Base-by-base conservation (phyloP, 2,113 vertebrate genomes). In the Talpa occidentalis region DNA sequence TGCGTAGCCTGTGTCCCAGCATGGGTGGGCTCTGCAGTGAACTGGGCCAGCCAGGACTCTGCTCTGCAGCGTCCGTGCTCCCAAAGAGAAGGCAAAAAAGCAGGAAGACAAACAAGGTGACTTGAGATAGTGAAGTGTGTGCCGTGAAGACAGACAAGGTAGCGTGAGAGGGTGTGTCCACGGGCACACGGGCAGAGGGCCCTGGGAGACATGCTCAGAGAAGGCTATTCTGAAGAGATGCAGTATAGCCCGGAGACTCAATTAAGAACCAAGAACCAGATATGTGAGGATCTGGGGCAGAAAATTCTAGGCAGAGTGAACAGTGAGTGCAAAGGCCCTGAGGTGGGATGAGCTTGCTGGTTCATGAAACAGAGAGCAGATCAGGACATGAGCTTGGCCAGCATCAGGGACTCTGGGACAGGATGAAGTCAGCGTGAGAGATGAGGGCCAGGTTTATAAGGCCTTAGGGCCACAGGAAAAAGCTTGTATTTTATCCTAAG, bases 161-260 rank as follows among this genome's bases (percentile, higher is more conserved):
- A 2, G 14, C 0, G 17, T 47, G 42, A 3, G 42, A 21, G 19
- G 5, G 72, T 32, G 10, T 21, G 66, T 9, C 22, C n/a, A 24
- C 11, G 5, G 32, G 15, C 22, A 16, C 49, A 7, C 2, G 4
- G 6, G 9, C 44, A 15, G 10, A 16, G 16, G 5, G 2, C 74
- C 32, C 88, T 44, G 80, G 70, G 6, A 28, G 22, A 5, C 32
- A 1, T 19, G 40, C 40, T 44, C 44, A 28, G 47, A 35, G 93
- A 69, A 74, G 70, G 56, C 52, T 35, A 5, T n/a, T 66, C 72
- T 47, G 40, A 59, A 69, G 59, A 52, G 78, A 24, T 56, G 59
- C n/a, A 28, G 30, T 6, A 72, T 40, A 80, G 54, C 64, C 30
- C 5, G 19, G 26, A 86, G 19, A 44, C 24, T 49, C 21, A n/a